Base-by-base conservation (phyloP, 2,113 vertebrate genomes). In the Plectropomus leopardus region DNA sequence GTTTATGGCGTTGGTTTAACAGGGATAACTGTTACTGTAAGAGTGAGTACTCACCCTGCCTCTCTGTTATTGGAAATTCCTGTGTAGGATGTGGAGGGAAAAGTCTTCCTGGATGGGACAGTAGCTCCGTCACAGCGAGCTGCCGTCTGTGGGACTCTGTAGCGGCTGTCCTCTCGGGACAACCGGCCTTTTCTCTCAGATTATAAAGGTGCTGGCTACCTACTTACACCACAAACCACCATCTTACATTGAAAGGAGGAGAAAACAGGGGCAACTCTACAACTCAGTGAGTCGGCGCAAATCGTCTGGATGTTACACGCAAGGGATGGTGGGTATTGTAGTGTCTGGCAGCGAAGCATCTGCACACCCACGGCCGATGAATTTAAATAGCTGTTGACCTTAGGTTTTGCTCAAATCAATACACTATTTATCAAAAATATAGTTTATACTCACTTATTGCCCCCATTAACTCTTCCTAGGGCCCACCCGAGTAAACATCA, bases 161-260 rank as follows among this genome's bases (percentile, higher is more conserved):
- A 51, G 44, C 47, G 4, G 48, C 2, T 40, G 48, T 53, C n/a
- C 51, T 13, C 1, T 7, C n/a, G 32, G 42, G 53, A 40, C 48
- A 9, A 44, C 32, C 32, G n/a, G 42, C 44, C 44, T 71, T n/a
- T 57, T 42, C 19, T 50, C 28, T 57, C n/a, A 26, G 51, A 40
- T 57, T 40, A 40, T 19, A 21, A 65, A 72, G 42, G 51, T 59
- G 45, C 19, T 50, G 48, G 42, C 40, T 40, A 30, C 51, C 77
- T 64, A 34, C 53, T 67, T 66, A 5, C 63, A 24, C 36, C 61
- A 42, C 34, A 44, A 67, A 80, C 70, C 70, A 73, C 44, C 36
- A 34, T 80, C 53, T 80, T 72, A 50, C 69, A 72, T 14, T 21
- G 77, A 54, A 69, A 69, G 66, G 66, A 69, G 66, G 66, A 69